These are phyloP conservation scores for Bombus confusus DNA, from an alignment of 1,140 invertebrate genomes.

Conservation along the genomic window DNA sequence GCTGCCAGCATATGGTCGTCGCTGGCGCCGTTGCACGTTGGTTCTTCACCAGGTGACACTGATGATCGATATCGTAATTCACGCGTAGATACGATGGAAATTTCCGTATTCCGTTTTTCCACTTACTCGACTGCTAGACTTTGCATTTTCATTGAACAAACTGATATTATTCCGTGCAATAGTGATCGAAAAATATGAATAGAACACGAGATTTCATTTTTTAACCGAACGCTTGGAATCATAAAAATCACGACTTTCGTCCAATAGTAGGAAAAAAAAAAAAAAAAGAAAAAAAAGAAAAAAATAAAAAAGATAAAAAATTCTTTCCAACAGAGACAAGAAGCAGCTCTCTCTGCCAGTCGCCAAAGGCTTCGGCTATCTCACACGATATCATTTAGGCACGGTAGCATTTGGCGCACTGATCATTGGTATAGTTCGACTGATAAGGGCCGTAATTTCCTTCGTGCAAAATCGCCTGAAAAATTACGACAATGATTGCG, in stretches of 20 bases:
- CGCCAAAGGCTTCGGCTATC: slow-evolving; percentile 82
- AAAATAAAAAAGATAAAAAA: too few species aligned
- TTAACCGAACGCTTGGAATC: neutral
- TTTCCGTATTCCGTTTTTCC: slow-evolving; percentile 7
- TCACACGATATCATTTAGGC: slow-evolving; percentile 89
- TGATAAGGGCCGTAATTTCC: slow-evolving; percentile 85
- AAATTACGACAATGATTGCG: slow-evolving; percentile 77
- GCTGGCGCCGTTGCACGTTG: slow-evolving; percentile 89
- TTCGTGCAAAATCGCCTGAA: slow-evolving; percentile 78
- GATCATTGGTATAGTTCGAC: slow-evolving; percentile 87
- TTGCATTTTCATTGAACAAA: neutral
- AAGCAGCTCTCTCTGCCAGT: slow-evolving; percentile 84
- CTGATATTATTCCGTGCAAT: neutral
- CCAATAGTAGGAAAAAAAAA: too few species aligned
- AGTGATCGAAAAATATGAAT: neutral
- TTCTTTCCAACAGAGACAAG: slow-evolving; percentile 85
- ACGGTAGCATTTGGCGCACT: slow-evolving; percentile 90
- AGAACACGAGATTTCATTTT: neutral
- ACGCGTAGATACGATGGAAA: neutral
- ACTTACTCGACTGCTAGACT: too few species aligned
- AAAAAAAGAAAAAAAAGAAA: too few species aligned
- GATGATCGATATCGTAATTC: slow-evolving; percentile 33
- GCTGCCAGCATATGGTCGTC: slow-evolving; percentile 90
- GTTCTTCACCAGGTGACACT: slow-evolving; percentile 89
- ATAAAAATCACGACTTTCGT: neutral